A percentile compares a stretch with the other conserved stretches of the same genome.
Evolutionary conservation across 2,113 vertebrate genomes (phyloP).

Genomic region (Tetrao urogallus): DNA sequence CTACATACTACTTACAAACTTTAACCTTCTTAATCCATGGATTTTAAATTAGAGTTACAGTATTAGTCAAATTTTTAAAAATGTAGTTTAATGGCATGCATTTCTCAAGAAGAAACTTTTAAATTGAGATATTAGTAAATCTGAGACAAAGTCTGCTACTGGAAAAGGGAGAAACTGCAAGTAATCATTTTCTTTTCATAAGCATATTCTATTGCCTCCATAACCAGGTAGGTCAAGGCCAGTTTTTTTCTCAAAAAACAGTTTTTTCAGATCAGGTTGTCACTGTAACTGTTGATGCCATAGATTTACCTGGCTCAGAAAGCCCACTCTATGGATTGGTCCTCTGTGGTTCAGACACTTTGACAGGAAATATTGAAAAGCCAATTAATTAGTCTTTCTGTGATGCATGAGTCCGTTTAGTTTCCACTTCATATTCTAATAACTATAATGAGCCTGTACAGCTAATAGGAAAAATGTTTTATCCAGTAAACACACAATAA

Average conservation of each 20-base stretch:
- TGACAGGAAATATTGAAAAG: background rate
- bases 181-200: background rate
- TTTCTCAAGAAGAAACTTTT: background rate
- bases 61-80: slow-evolving; percentile 12
- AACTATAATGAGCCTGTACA: background rate
- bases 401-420: background rate
- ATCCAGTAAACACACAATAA: background rate
- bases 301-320: background rate
- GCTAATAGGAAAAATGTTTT: background rate
- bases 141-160: background rate
- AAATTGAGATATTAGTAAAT: slow-evolving; percentile 24
- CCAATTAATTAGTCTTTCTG: background rate
- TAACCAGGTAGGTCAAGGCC: background rate
- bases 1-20: slow-evolving; percentile 42
- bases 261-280: background rate
- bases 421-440: background rate
- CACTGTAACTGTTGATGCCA: background rate
- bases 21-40: slow-evolving; percentile 41
- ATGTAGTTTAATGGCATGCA: slow-evolving; percentile 17
- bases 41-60: slow-evolving; percentile 39
- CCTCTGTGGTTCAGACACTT: background rate
- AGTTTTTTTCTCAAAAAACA: background rate
- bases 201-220: background rate
- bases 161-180: background rate
- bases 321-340: accelerated